Evolutionary conservation across 1,140 invertebrate species (phyloP), one percentile per base, ranked within the genome.

Genomic region (Trichonephila clavipes): DNA sequence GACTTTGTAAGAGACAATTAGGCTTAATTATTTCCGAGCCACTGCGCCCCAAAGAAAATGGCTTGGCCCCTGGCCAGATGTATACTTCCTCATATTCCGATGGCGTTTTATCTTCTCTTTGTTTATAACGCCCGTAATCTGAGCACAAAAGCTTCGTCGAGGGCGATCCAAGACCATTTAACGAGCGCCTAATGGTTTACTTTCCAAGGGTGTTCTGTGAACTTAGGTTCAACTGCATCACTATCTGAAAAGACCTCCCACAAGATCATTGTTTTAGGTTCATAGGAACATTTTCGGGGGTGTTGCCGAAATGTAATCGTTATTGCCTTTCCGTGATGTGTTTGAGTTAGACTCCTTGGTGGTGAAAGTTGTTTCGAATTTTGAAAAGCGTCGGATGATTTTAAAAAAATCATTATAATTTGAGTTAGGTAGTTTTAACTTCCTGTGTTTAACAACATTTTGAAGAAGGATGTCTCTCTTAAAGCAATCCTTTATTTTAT

Each of bases 1-100:
- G 85, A 62, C 85, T 59, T 59, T 61, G 85, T 61, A 62, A 87
- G 51, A 87, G 85, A 87, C 58, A 87, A 87, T 87, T 87, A 87
- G 85, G 28, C 58, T 58, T 87, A 87, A 87, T 87, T 87, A 87
- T 87, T 87, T 87, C 85, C 61, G 34, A 64, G 28, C 85, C 24
- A 59, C 58, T 64, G 61, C 85, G 19, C 58, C 59, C n/a, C 21
- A 87, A 87, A 59, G 85, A 87, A 87, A 87, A 61, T 28, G 19
- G 28, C 62, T 64, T 87, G 85, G 85, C 58, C 34, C 58, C 4
- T 64, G 61, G 58, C 85, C 85, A 87, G 61, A 34, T 34, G 16
- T 87, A 87, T 87, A 34, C 58, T 40, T 85, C 82, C 82, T 85
- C 82, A 85, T 85, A 85, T 85, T 85, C 58, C 44, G 58, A 59